Evolutionary conservation across 2,888 invertebrate genomes (phyloP).

Genomic region (Adineta ricciae): DNA sequence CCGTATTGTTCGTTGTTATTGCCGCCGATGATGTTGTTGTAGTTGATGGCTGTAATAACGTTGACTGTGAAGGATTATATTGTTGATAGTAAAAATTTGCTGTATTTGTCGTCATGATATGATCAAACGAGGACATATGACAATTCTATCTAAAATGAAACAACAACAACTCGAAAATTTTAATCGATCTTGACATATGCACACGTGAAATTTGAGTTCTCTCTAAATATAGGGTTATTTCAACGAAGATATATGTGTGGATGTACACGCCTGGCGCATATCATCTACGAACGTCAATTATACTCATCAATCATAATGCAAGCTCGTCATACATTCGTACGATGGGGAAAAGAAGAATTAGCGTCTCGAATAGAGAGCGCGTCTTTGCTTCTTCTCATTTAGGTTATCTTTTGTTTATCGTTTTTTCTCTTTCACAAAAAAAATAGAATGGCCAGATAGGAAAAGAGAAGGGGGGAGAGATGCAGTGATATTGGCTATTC

Average conservation of each 20-base stretch:
- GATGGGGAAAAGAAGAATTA: background rate
- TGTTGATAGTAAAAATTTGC: conserved; percentile 5
- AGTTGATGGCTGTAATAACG: background rate
- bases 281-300: conserved; percentile 4
- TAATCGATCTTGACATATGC: conserved; percentile 3
- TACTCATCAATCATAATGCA: conserved; percentile 1
- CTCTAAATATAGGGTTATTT: background rate
- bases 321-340: conserved; percentile 5
- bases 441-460: background rate
- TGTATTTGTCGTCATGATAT: conserved; percentile 2
- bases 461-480: background rate
- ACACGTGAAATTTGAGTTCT: conserved; percentile 9
- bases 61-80: background rate
- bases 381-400: background rate
- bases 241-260: background rate
- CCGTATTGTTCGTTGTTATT: background rate
- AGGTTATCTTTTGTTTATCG: background rate
- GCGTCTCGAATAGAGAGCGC: conserved; percentile 9
- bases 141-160: background rate
- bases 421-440: background rate
- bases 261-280: conserved; percentile 5
- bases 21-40: no score
- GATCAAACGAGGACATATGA: background rate
- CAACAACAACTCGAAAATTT: background rate
- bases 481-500: background rate